phyloP scores from a whole-genome alignment of 2,888 invertebrate genomes.

The Chelonus formosanus region DNA sequence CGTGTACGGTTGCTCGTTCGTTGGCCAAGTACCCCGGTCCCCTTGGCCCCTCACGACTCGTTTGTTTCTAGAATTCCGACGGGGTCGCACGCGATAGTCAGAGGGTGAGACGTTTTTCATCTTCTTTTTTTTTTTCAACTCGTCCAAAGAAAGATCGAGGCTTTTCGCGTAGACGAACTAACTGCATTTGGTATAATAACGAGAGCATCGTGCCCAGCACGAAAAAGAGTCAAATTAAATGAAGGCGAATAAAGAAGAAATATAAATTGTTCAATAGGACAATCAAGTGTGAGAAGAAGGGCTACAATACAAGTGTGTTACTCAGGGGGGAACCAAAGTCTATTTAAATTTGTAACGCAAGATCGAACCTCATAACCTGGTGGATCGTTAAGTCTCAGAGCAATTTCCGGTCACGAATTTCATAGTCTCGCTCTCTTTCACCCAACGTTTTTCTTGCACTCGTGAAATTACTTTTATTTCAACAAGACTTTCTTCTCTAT shows the following conservation, averaged over 20 bases:
- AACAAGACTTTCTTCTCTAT: conserved; percentile 6
- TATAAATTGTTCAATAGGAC: neutral
- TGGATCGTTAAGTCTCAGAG: conserved; percentile 42
- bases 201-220: conserved; percentile 31
- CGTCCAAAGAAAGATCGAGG: conserved; percentile 19
- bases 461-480: conserved; percentile 24
- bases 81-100: conserved; percentile 31
- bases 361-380: conserved; percentile 40
- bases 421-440: conserved; percentile 27
- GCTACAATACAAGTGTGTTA: neutral
- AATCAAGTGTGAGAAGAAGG: conserved; percentile 1
- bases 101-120: conserved; percentile 10
- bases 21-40: conserved; percentile 1
- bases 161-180: conserved; percentile 32
- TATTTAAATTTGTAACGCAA: conserved; percentile 46
- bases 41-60: conserved; percentile 29
- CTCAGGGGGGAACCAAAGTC: conserved; percentile 10
- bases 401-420: conserved; percentile 41
- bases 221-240: conserved; percentile 23
- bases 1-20: conserved; percentile 21
- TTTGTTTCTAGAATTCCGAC: conserved; percentile 40
- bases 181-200: conserved; percentile 40
- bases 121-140: conserved; percentile 12
- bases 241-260: conserved; percentile 6
- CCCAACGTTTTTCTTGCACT: conserved; percentile 18